These are phyloP conservation scores for Eristalinus aeneus DNA, from an alignment of 2,888 invertebrate genomes.

Conservation along the genomic window DNA sequence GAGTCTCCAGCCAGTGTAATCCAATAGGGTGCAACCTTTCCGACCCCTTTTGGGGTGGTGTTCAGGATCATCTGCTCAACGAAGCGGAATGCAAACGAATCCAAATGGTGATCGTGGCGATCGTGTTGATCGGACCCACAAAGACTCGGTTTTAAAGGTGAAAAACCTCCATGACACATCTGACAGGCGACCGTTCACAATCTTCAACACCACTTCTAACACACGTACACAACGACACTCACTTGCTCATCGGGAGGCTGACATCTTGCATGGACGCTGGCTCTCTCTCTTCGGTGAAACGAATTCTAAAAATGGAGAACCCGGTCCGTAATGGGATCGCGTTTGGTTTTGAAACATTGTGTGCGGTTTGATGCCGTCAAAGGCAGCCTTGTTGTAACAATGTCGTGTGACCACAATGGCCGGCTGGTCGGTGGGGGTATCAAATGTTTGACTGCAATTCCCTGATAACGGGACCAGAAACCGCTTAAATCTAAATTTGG, in stretches of 20 bases:
- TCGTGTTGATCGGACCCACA: constrained; percentile 7
- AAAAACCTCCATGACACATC: constrained; percentile 59
- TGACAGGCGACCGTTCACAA: constrained; percentile 49
- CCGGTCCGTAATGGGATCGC: constrained; percentile 46
- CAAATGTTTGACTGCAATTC: constrained; percentile 35
- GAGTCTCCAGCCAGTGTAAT: constrained; percentile 24
- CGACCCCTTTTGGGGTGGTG: constrained; percentile 67
- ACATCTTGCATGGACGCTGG: not conserved
- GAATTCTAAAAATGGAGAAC: constrained; percentile 42
- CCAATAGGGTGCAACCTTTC: constrained; percentile 64
- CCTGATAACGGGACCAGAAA: constrained; percentile 53
- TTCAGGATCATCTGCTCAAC: constrained; percentile 55
- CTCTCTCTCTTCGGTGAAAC: not conserved
- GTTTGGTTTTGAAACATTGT: constrained; percentile 32
- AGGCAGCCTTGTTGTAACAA: constrained; percentile 3
- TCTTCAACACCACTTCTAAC: constrained; percentile 23
- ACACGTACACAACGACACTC: not conserved
- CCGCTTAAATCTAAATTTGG: constrained; percentile 16
- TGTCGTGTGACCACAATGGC: constrained; percentile 59
- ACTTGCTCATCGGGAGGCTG: not conserved
- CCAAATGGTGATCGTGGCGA: constrained; percentile 3
- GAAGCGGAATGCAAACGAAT: constrained; percentile 31
- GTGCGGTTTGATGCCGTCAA: constrained; percentile 56
- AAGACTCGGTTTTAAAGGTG: constrained; percentile 54
- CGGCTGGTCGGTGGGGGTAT: constrained; percentile 21